These are phyloP conservation scores for Patella pellucida DNA, from an alignment of 2,888 invertebrate genomes.

Conservation along the genomic window DNA sequence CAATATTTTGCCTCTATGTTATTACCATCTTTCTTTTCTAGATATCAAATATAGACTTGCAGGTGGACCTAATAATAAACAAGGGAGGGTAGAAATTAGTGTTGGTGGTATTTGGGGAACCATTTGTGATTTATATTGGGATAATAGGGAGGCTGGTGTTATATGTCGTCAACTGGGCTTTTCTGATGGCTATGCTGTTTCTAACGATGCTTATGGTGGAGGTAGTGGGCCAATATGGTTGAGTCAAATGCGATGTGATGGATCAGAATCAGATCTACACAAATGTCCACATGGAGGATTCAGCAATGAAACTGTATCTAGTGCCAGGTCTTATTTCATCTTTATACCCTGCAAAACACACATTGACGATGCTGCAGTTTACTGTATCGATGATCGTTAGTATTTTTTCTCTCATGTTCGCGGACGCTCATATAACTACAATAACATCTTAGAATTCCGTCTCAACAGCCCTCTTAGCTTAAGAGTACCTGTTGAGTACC, in stretches of 20 bases:
- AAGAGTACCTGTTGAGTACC: too few species aligned
- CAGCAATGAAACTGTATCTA: constrained; percentile 36
- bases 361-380: constrained; percentile 50
- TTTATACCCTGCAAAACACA: constrained; percentile 41
- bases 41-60: constrained; percentile 47
- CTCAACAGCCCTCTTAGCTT: too few species aligned
- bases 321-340: constrained; percentile 31
- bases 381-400: constrained; percentile 50
- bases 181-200: constrained; percentile 47
- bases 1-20: too few species aligned
- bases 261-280: constrained; percentile 44
- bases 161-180: constrained; percentile 52
- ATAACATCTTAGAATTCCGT: constrained; percentile 21
- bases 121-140: constrained; percentile 83
- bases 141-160: constrained; percentile 79
- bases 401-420: background rate
- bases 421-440: too few species aligned
- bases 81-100: constrained; percentile 77
- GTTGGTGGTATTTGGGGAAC: constrained; percentile 80
- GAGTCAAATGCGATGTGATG: constrained; percentile 52
- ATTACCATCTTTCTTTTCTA: constrained; percentile 20
- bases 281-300: constrained; percentile 55
- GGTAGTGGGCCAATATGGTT: constrained; percentile 62
- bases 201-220: constrained; percentile 41
- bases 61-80: constrained; percentile 21